phyloP scores from a whole-genome alignment of 2,797 vertebrate genomes.

The Megalops cyprinoides region DNA sequence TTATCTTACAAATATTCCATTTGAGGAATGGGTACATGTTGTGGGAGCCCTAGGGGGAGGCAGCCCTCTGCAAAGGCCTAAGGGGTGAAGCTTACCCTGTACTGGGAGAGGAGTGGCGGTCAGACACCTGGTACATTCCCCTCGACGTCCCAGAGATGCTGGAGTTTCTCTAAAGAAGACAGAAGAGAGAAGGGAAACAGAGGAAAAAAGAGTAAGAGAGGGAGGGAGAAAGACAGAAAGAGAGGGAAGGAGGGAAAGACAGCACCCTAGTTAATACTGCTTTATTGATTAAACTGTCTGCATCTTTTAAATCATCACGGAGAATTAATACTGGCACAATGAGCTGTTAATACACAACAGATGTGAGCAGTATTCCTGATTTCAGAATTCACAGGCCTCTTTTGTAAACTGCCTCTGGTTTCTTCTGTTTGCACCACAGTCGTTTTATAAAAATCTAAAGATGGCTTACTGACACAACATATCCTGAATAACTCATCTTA shows the following conservation, averaged over 20 bases:
- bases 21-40: not conserved
- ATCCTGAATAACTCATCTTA: too few species aligned
- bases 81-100: constrained; percentile 69
- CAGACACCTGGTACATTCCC: constrained; percentile 80
- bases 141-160: constrained; percentile 76
- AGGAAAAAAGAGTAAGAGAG: constrained; percentile 20
- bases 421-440: not conserved
- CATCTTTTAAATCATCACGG: not conserved
- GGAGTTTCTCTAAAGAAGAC: constrained; percentile 72
- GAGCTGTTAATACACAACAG: not conserved
- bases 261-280: not conserved
- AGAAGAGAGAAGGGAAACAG: constrained; percentile 28
- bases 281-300: not conserved
- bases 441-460: not conserved
- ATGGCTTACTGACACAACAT: not conserved
- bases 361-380: not conserved
- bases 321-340: not conserved
- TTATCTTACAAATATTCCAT: not conserved
- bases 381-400: not conserved
- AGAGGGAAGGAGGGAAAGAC: not conserved
- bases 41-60: not conserved
- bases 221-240: not conserved
- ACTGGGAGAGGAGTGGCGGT: constrained; percentile 78
- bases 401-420: not conserved
- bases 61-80: not conserved